A percentile compares a stretch with the other conserved stretches of the same genome.
Evolutionary conservation across 2,888 invertebrate species (phyloP).

Genomic region (Pachliopta kotzebuea): DNA sequence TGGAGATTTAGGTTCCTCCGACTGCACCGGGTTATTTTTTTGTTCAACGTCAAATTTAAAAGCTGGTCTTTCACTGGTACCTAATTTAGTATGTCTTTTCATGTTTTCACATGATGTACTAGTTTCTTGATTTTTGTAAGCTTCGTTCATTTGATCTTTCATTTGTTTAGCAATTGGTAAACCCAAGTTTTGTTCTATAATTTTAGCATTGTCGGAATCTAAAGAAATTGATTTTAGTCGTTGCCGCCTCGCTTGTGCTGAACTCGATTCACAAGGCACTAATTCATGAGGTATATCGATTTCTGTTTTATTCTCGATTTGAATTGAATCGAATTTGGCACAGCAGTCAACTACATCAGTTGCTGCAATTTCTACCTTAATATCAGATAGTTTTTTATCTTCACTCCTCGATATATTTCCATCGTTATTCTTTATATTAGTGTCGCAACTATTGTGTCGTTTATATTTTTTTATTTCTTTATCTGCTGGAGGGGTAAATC

Average conservation of each 20-base stretch:
- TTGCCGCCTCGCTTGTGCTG: conserved; percentile 70
- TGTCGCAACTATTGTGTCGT: conserved; percentile 71
- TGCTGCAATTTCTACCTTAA: conserved; percentile 38
- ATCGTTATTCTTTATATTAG: conserved; percentile 65
- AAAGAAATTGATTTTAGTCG: conserved; percentile 79
- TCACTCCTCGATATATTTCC: conserved; percentile 55
- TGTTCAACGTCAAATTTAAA: conserved; percentile 69
- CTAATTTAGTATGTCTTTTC: conserved; percentile 55
- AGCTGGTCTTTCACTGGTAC: conserved; percentile 54
- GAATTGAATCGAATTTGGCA: conserved; percentile 58
- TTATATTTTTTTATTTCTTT: conserved; percentile 66
- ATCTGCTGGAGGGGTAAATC: conserved; percentile 67
- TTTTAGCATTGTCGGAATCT: conserved; percentile 79
- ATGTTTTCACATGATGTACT: conserved; percentile 70
- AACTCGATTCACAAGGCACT: conserved; percentile 48
- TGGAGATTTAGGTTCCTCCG: conserved; percentile 57
- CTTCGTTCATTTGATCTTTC: conserved; percentile 76
- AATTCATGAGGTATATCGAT: conserved; percentile 51
- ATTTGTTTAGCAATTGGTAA: conserved; percentile 77
- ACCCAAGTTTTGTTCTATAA: conserved; percentile 80
- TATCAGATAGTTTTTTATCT: conserved; percentile 50
- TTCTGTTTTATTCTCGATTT: conserved; percentile 50
- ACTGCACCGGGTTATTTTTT: conserved; percentile 45
- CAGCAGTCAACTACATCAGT: conserved; percentile 70
- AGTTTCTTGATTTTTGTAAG: conserved; percentile 65